Conservation (phyloP, 1,140 invertebrate species). For the Heliconius hermathena region DNA sequence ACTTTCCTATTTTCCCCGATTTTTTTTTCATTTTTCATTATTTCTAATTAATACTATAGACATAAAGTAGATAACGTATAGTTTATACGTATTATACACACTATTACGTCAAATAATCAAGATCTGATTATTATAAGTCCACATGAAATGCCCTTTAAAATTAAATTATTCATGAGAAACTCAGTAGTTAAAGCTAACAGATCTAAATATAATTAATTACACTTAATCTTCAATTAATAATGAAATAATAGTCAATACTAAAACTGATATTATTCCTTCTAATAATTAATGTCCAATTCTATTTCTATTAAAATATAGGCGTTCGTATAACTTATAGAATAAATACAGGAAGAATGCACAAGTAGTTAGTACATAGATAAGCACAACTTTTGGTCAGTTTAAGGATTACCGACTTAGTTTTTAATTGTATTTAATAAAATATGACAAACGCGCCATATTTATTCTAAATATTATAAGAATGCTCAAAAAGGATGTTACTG, state of each 20-base stretch:
- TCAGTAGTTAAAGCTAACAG: background rate
- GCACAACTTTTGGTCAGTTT: no score
- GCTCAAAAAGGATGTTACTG: background rate
- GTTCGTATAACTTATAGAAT: background rate
- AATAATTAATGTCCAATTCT: background rate
- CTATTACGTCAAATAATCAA: background rate
- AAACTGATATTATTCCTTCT: background rate
- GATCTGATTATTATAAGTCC: background rate
- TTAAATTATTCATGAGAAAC: background rate
- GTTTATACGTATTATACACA: background rate
- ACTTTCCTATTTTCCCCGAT: background rate
- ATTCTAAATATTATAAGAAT: background rate
- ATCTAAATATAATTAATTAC: slow-evolving; percentile 1
- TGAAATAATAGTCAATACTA: background rate
- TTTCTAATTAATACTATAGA: background rate
- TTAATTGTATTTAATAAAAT: background rate
- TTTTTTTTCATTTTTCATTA: background rate
- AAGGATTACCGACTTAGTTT: background rate
- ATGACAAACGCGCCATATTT: background rate
- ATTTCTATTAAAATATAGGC: background rate
- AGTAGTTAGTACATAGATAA: background rate
- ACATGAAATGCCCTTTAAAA: background rate
- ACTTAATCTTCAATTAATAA: background rate
- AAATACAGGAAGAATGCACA: background rate
- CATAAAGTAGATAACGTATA: background rate